Conservation (phyloP, 1,140 invertebrate species). For the Drosophila bifasciata region DNA sequence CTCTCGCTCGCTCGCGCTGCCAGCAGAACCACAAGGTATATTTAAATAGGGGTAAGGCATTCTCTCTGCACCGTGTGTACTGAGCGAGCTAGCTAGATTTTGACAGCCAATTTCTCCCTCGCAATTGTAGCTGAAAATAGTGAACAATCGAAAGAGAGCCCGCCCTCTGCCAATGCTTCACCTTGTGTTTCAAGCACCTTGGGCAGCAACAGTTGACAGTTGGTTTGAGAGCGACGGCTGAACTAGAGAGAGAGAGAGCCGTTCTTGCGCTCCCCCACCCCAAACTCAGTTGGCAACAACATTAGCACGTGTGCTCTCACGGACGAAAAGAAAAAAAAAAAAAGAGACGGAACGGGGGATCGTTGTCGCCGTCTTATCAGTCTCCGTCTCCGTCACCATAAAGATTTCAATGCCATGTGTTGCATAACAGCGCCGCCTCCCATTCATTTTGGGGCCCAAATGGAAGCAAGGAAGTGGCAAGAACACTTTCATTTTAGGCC, state of each 20-base stretch:
- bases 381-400: constrained; percentile 25
- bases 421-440: constrained; percentile 51
- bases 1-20: too few relatives aligned
- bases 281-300: constrained; percentile 44
- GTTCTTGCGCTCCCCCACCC: constrained; percentile 28
- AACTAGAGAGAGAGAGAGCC: constrained; percentile 21
- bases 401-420: constrained; percentile 68
- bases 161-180: too few relatives aligned
- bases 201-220: constrained; percentile 48
- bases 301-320: constrained; percentile 44
- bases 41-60: too few relatives aligned
- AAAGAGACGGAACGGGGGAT: constrained; percentile 17
- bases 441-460: too few relatives aligned
- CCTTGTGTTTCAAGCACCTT: too few relatives aligned
- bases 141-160: too few relatives aligned
- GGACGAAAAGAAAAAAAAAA: constrained; percentile 27
- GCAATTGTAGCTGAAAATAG: too few relatives aligned
- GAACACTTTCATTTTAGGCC: constrained; percentile 29
- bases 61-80: too few relatives aligned
- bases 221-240: not conserved
- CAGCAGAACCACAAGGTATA: too few relatives aligned
- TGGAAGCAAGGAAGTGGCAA: constrained; percentile 42
- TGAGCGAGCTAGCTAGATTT: too few relatives aligned
- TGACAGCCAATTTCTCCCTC: too few relatives aligned
- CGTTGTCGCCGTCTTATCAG: constrained; percentile 55